A percentile compares a stretch with the other conserved stretches of the same genome.
These are phyloP conservation scores for cattle (Bos taurus) DNA, from an alignment of 2,113 vertebrate species.

Conservation along the genomic window ARS-UCD2.0 NC_037342.1:46764501-46765000, in stretches of 20 bases:
- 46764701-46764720: not conserved
- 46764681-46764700: not conserved
- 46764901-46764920: not conserved
- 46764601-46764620: not conserved
- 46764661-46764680: not conserved
- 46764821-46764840: not conserved
- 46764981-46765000: not conserved
- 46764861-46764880: not conserved
- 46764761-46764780: not conserved
- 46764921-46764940: not conserved
- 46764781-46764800: not conserved
- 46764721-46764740: not conserved
- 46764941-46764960: not conserved
- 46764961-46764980: not conserved
- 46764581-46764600: conserved; percentile 40
- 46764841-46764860: not conserved
- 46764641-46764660: not conserved
- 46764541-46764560: conserved; percentile 62
- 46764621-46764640: not conserved
- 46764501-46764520: conserved; percentile 73
- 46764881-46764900: not conserved
- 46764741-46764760: not conserved
- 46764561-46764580: conserved; percentile 36
- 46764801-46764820: not conserved
- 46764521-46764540: conserved; percentile 43